Evolutionary conservation across 2,113 vertebrate species (phyloP).

Genomic region (Choloepus hoffmanni): DNA sequence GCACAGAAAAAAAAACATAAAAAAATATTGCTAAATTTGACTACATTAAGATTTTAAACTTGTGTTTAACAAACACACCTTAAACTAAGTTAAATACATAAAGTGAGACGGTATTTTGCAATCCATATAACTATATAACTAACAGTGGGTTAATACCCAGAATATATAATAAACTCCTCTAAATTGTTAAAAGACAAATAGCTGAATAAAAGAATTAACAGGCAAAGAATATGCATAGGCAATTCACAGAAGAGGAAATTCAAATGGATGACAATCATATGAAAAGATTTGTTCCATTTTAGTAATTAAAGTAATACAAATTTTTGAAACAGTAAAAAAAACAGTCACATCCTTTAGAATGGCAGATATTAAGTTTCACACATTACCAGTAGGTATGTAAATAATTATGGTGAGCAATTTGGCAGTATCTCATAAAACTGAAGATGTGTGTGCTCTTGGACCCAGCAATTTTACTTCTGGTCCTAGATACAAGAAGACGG

Average conservation of each 20-base stretch:
- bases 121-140: background rate
- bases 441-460: background rate
- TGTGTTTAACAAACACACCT: background rate
- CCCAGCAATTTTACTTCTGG: background rate
- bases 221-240: background rate
- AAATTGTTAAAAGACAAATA: background rate
- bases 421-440: background rate
- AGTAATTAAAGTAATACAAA: background rate
- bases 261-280: background rate
- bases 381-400: background rate
- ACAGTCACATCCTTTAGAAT: background rate
- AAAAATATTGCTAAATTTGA: background rate
- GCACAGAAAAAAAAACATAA: background rate
- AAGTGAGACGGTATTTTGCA: background rate
- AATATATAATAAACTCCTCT: slow-evolving; percentile 1
- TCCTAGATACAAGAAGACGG: background rate
- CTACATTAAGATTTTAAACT: background rate
- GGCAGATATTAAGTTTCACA: background rate
- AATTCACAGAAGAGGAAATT: background rate
- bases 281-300: background rate
- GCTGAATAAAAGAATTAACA: background rate
- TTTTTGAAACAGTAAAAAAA: background rate
- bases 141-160: background rate
- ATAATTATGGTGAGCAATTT: background rate
- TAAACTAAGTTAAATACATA: background rate